Base-by-base conservation (phyloP, 2,797 vertebrate species). In the Knipowitschia caucasica region DNA sequence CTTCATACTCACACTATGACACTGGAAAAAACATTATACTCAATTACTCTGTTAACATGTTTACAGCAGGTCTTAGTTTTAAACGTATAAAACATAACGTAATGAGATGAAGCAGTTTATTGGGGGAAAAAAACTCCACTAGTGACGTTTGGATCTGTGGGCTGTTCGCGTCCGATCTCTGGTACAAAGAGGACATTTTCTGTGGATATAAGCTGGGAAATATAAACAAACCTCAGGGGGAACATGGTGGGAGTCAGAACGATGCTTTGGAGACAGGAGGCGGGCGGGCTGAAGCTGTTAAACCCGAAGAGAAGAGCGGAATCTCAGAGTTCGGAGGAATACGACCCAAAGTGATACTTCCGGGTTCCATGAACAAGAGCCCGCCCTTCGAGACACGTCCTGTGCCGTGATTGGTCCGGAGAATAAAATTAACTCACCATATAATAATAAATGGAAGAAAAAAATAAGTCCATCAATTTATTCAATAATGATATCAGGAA, bases 211-310 rank as follows among this genome's bases (percentile, higher is more conserved):
- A 1, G 1, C 1, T 1, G 17, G 12, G 33, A 26, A 21, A 10
- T 4, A 0, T 3, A 7, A 23, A 82, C 82, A 73, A 42, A 89
- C 88, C 87, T 85, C 21, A 27, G 68, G 29, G 76, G 78, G 4
- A 86, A 47, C 88, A 89, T 89, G 1, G 5, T 33, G 9, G 34
- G 3, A 6, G 56, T 5, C 9, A 14, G 7, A 0, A 25, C 33
- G 29, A 6, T 1, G 7, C n/a, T 26, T 4, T 17, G 7, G 8
- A 8, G 1, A 10, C 21, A n/a, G 12, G 18, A 9, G 4, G 14
- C 15, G 55, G 7, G 25, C 12, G 14, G 39, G 6, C 40, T 0
- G 1, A 15, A 56, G 7, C 8, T 4, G 30, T 1, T 5, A 20
- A 36, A 11, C 1, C n/a, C 9, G 24, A 11, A 42, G 5, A 45